Evolutionary conservation across 2,797 vertebrate genomes (phyloP).

Genomic region (Anas flavirostris): DNA sequence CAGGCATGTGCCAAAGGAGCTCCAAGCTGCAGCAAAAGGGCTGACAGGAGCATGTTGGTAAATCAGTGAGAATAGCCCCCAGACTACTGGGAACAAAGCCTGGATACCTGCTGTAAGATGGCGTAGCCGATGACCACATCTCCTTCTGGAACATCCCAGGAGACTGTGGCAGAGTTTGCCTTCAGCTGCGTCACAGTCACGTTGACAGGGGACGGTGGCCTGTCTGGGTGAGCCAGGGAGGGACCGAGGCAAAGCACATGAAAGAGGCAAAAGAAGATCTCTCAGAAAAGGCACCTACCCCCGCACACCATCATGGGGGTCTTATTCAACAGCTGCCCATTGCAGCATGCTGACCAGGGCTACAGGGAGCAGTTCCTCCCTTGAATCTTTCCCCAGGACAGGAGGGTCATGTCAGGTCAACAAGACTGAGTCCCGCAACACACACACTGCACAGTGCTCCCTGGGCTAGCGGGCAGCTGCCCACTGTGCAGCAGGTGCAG

Average conservation of each 20-base stretch:
- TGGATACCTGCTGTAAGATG: slow-evolving; percentile 93
- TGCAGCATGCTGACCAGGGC: background rate
- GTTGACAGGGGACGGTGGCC: slow-evolving; percentile 94
- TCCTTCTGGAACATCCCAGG: slow-evolving; percentile 97
- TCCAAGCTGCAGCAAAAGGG: fast-evolving
- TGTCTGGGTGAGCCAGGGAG: slow-evolving; percentile 77
- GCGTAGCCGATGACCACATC: slow-evolving; percentile 97
- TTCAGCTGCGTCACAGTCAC: slow-evolving; percentile 94
- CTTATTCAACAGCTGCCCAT: background rate
- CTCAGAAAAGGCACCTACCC: background rate
- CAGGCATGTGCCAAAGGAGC: background rate
- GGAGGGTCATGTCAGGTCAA: background rate
- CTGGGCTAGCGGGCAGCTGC: background rate
- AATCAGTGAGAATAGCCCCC: background rate
- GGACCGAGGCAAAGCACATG: background rate
- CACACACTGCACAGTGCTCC: fast-evolving
- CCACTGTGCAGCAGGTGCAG: background rate
- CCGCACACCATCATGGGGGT: background rate
- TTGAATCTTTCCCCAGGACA: background rate
- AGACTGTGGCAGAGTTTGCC: slow-evolving; percentile 94
- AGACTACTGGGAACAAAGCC: background rate
- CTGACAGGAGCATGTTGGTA: background rate
- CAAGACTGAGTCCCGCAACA: background rate
- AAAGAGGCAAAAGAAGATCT: slow-evolving; percentile 29
- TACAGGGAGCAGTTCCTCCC: background rate